phyloP scores from a whole-genome alignment of 2,797 vertebrate genomes.

The Eidolon dupreanum region DNA sequence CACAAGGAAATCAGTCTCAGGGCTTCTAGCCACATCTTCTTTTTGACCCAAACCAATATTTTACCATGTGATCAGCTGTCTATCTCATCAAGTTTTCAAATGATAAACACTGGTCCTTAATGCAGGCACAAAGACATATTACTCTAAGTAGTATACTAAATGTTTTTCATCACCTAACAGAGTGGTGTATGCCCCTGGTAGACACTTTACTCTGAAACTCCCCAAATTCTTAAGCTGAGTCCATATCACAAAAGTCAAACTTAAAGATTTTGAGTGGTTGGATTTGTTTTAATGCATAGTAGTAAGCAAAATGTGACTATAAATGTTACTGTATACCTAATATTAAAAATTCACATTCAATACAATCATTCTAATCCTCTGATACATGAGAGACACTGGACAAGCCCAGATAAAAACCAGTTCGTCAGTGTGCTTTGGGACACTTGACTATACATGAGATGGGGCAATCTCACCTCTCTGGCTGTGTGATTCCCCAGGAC shows the following conservation, averaged over 20 bases:
- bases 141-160: neutral
- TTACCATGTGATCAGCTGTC: neutral
- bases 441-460: neutral
- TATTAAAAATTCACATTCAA: neutral
- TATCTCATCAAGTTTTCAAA: conserved; percentile 29
- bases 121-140: neutral
- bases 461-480: conserved; percentile 90
- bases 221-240: conserved; percentile 7
- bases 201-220: conserved; percentile 26
- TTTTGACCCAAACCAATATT: neutral
- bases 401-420: neutral
- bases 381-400: neutral
- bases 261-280: neutral
- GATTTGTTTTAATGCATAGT: neutral
- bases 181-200: neutral
- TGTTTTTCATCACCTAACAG: neutral
- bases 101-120: conserved; percentile 37
- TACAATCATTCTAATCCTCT: neutral
- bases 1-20: neutral
- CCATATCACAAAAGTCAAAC: conserved; percentile 22
- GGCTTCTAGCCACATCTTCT: conserved; percentile 4
- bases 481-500: conserved; percentile 92
- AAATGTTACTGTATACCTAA: conserved; percentile 2
- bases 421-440: neutral
- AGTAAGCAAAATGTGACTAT: neutral